phyloP scores from a whole-genome alignment of 2,113 vertebrate genomes.

The Microtus pennsylvanicus region DNA sequence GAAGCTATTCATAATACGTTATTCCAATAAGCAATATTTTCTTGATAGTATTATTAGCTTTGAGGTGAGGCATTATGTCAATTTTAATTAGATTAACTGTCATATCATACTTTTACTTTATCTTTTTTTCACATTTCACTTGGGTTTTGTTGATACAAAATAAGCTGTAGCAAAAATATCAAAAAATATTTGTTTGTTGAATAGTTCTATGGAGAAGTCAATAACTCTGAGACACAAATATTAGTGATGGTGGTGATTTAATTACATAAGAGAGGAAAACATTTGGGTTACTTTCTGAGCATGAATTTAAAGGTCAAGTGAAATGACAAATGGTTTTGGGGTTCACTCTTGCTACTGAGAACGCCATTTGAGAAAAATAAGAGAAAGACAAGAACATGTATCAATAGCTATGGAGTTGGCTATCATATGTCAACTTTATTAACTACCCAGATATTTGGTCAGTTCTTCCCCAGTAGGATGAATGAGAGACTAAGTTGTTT shows the following conservation, averaged over 20 bases:
- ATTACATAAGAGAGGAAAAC: background rate
- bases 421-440: background rate
- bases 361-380: background rate
- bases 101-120: background rate
- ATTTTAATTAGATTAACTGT: background rate
- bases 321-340: background rate
- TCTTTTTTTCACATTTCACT: background rate
- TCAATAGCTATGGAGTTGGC: background rate
- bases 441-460: background rate
- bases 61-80: background rate
- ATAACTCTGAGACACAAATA: background rate
- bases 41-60: background rate
- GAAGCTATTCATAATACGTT: background rate
- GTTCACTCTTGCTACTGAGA: background rate
- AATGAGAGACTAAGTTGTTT: background rate
- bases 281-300: background rate
- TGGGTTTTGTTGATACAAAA: background rate
- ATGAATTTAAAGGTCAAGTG: background rate
- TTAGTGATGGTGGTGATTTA: background rate
- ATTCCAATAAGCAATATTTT: background rate
- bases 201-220: background rate
- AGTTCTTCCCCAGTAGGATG: background rate
- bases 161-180: background rate
- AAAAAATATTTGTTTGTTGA: background rate
- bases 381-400: background rate